Evolutionary conservation across 2,888 invertebrate species (phyloP), one percentile per base, ranked within the genome.

Genomic region (Bellardia bayeri): DNA sequence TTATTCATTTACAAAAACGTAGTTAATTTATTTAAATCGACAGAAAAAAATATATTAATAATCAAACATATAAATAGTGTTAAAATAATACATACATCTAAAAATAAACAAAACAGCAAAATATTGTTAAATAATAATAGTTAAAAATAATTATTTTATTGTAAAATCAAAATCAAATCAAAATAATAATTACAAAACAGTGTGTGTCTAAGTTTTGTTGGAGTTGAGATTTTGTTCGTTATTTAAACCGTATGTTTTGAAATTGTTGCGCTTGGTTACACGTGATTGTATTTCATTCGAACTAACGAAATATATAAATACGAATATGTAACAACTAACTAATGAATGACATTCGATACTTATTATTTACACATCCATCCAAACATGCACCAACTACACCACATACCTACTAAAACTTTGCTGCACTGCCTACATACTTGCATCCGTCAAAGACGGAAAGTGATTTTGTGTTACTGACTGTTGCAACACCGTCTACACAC

Each of bases 241-340:
- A 56, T 54, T 75, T 49, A 49, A 63, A 76, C 49, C 78, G 45
- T 76, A 74, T 87, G 61, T 84, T 84, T 84, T 84, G 78, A 82
- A 87, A 84, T 78, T 87, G 72, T 84, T 87, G 84, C 81, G 87
- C 81, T 84, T 84, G 66, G 87, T 63, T 87, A 78, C 87, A 87
- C 84, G 87, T 84, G 87, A 84, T 79, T 64, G 64, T 83, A 72
- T 72, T 79, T 49, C 58, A 33, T 79, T 49, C 58, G 16, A 42
- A 40, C 9, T 33, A 42, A 33, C 7, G 71, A 72, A 63, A 80
- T 72, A 63, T 23, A 1, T 23, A 23, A 63, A 71, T 63, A 30
- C 40, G 7, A 61, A 49, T 69, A 71, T 71, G 40, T 81, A 45
- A 37, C 13, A 45, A 45, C 45, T 45, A 45, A 76, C 61, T 76